Evolutionary conservation across 2,113 vertebrate genomes (phyloP), one percentile per base, ranked within the genome.

Genomic region (Sus scrofa): DNA sequence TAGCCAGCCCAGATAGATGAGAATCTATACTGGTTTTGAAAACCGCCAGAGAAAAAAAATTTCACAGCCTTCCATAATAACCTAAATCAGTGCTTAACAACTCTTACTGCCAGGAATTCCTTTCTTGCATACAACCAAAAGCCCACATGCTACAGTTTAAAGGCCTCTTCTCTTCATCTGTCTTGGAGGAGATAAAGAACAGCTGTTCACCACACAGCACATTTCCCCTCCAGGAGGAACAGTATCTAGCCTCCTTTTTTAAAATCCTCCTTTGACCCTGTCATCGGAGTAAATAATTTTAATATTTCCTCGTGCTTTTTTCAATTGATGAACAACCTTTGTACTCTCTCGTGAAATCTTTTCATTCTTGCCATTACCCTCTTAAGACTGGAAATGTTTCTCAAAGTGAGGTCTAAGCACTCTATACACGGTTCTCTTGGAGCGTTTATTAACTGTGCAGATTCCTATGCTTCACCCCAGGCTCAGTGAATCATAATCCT

Each of bases 11-110:
- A 94, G 89, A 97, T 50, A 95, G 95, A 93, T 95, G 95, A 97
- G 89, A 96, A 93, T 96, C 93, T 96, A 89, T 85, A 95, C 96
- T 94, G 83, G 94, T 96, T 97, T 97, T 92, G 86, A 97, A 98
- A 96, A 97, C 73, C 78, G 94, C 70, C 86, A 84, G 94, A 94
- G 67, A n/a, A 96, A 82, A 93, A 94, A 94, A 85, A 89, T 37
- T 77, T 93, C 91, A 94, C 91, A 96, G 94, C 65, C 94, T 96
- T 73, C 84, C 89, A 94, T 96, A 97, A 97, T 97, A 97, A 97
- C 88, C 68, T 94, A 97, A 97, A 95, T 97, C 94, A 96, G 62
- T 65, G 50, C 91, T 97, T 98, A 86, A 92, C 88, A 95, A 79
- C 60, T 44, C 92, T 79, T 70, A 32, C 88, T 91, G 91, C 62